These are phyloP conservation scores for Chiroxiphia lanceolata DNA, from an alignment of 2,797 vertebrate species.

Conservation along the genomic window DNA sequence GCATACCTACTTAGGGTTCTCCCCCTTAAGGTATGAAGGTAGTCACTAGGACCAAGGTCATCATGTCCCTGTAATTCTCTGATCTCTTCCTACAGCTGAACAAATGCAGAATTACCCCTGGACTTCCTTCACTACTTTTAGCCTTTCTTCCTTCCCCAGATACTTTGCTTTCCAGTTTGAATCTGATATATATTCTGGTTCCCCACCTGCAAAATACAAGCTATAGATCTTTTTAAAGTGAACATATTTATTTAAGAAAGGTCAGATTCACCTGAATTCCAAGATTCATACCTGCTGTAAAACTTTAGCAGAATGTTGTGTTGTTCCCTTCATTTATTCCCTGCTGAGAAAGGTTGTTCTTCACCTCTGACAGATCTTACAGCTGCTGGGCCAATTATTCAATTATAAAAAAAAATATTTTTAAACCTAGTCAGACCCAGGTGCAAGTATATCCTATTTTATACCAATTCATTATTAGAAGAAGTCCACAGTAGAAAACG, in stretches of 20 bases:
- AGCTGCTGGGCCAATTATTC: neutral
- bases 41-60: neutral
- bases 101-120: neutral
- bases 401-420: neutral
- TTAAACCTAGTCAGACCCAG: neutral
- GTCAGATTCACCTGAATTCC: neutral
- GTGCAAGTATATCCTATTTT: neutral
- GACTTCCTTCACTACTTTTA: neutral
- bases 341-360: neutral
- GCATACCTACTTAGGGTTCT: neutral
- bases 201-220: neutral
- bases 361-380: neutral
- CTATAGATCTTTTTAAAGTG: neutral
- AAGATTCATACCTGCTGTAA: neutral
- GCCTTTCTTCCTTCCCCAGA: neutral
- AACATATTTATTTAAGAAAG: neutral
- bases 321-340: neutral
- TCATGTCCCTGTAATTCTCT: neutral
- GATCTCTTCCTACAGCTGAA: neutral
- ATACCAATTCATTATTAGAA: neutral
- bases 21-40: neutral
- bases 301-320: neutral
- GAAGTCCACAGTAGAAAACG: neutral
- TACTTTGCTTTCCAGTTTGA: neutral
- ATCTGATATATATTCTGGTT: neutral